phyloP scores from a whole-genome alignment of 2,113 vertebrate genomes.

The Ariopsis seemanni region DNA sequence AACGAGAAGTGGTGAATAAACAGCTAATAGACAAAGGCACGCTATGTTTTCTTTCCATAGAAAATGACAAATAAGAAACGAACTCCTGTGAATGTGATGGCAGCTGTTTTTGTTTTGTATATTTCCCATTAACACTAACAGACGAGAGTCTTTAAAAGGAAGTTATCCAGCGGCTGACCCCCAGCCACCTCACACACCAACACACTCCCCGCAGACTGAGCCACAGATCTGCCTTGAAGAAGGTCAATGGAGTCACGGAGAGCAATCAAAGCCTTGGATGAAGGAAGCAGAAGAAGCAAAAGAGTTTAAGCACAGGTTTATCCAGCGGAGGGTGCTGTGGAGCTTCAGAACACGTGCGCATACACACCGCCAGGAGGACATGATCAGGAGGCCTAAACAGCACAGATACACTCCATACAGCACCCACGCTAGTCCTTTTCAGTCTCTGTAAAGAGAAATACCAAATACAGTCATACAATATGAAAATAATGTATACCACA shows the following conservation, averaged over 20 bases:
- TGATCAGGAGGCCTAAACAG: constrained; percentile 32
- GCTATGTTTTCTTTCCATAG: background rate
- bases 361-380: background rate
- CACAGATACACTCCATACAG: background rate
- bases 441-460: constrained; percentile 49
- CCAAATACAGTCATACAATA: background rate
- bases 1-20: background rate
- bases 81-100: background rate
- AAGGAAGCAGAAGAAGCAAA: constrained; percentile 3
- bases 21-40: constrained; percentile 1
- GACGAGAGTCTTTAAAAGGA: background rate
- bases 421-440: constrained; percentile 57
- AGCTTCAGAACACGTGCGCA: background rate
- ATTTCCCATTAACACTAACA: background rate
- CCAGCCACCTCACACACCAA: background rate
- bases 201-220: background rate
- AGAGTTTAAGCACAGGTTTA: constrained; percentile 47
- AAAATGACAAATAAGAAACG: background rate
- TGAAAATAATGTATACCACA: background rate
- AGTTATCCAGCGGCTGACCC: background rate
- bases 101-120: background rate
- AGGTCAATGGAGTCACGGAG: constrained; percentile 37
- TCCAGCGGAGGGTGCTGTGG: constrained; percentile 63
- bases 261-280: background rate
- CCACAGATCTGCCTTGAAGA: background rate